Percentiles rank a stretch among this genome's conserved stretches.
Evolutionary conservation across 2,113 vertebrate species (phyloP).

Genomic region (Chloroceryle aenea): DNA sequence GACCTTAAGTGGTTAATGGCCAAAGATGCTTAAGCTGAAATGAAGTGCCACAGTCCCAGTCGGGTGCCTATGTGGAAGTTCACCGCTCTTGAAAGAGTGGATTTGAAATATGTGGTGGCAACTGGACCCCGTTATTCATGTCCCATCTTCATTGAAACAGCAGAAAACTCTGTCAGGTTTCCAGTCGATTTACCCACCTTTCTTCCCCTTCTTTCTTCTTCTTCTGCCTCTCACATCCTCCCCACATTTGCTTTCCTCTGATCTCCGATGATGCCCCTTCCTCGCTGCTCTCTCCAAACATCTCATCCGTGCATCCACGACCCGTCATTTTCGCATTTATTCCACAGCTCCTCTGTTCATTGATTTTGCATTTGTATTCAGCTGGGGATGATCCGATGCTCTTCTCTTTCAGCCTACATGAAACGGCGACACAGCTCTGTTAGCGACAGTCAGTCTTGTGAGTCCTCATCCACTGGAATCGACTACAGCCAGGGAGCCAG

Average conservation of each 20-base stretch:
- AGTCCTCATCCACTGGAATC: slow-evolving; percentile 77
- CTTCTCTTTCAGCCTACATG: slow-evolving; percentile 88
- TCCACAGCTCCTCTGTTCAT: background rate
- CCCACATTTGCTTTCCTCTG: background rate
- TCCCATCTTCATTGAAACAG: background rate
- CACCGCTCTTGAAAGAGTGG: background rate
- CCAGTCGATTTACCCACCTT: background rate
- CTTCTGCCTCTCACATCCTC: background rate
- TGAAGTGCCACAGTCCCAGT: background rate
- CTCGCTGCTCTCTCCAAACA: background rate
- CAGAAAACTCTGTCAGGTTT: background rate
- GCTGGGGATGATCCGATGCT: background rate
- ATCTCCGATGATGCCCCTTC: background rate
- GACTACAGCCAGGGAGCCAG: slow-evolving; percentile 92
- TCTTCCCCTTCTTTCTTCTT: background rate
- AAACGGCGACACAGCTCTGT: slow-evolving; percentile 94
- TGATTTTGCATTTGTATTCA: background rate
- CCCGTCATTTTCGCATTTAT: rapidly evolving
- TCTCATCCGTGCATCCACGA: background rate
- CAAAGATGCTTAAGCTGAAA: background rate
- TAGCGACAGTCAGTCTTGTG: slow-evolving; percentile 89
- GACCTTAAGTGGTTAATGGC: background rate
- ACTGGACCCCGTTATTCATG: background rate
- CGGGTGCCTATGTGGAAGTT: background rate
- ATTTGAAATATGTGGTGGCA: background rate